Evolutionary conservation across 2,797 vertebrate genomes (phyloP), one percentile per base, ranked within the genome.

Genomic region (Lerista edwardsae): DNA sequence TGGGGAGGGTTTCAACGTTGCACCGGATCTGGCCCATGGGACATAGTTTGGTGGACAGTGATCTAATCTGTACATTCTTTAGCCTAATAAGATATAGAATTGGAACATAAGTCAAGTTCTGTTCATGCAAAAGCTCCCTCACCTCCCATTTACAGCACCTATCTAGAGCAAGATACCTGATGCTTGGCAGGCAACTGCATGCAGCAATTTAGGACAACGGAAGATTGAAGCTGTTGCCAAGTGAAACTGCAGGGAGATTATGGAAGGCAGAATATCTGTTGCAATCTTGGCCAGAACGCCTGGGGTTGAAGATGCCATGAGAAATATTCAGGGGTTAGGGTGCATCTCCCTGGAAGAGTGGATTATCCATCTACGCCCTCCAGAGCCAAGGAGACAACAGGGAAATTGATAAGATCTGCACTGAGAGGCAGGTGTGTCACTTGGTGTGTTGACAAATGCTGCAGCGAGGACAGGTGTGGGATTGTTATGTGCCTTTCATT

Each of bases 351-450:
- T 29, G 25, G 67, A 23, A 41, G 10, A 36, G 15, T 31, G 25
- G 65, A 44, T 69, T 27, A 19, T 39, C 29, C 25, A 75, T n/a
- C 11, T 44, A 41, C 64, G 81, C n/a, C 39, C 57, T 47, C 73
- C 21, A 76, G 55, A 61, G 25, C 12, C 41, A 65, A 82, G 36
- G 19, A 80, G 55, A 71, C 41, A 62, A 65, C n/a, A 15, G 71
- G 29, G 67, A 84, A 84, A 78, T 61, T 39, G 84, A 81, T 86
- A 86, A 86, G 57, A 77, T 71, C 79, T 69, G 44, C 23, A 65
- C 75, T 72, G 34, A 71, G 11, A 69, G 14, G 64, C 72, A 68
- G 79, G 64, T 19, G 73, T 80, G 84, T 62, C 9, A 2, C 11
- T 61, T 11, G 74, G 51, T 27, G 3, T 75, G 29, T 75, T 80